phyloP scores from a whole-genome alignment of 1,140 invertebrate species.

The Branchinecta lindahli region DNA sequence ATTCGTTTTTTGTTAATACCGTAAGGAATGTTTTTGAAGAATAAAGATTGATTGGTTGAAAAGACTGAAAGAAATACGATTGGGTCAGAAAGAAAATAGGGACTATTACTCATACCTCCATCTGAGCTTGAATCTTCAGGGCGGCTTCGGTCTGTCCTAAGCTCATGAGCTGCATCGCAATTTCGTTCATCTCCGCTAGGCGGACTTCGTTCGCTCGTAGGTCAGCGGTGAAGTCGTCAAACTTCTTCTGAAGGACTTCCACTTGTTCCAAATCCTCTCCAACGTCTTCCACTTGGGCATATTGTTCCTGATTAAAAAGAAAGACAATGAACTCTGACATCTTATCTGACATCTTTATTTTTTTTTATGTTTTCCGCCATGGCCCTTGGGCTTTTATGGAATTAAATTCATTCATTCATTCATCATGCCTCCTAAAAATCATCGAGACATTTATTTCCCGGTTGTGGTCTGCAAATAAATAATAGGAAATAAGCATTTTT shows the following conservation, averaged over 20 bases:
- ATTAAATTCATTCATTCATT: no score
- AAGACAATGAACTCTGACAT: neutral
- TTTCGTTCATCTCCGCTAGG: constrained; percentile 91
- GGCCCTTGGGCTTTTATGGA: no score
- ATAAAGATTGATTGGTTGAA: no score
- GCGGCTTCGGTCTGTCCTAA: constrained; percentile 96
- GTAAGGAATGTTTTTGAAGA: no score
- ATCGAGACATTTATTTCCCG: neutral
- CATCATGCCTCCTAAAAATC: neutral
- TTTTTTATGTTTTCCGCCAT: no score
- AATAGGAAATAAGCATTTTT: no score
- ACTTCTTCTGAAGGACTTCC: constrained; percentile 98
- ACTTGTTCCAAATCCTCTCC: constrained; percentile 95
- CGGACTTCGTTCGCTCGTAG: constrained; percentile 94
- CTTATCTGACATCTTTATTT: constrained; percentile 7
- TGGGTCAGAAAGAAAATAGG: no score
- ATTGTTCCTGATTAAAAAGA: constrained; percentile 34
- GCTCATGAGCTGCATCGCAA: constrained; percentile 84
- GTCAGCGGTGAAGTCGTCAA: constrained; percentile 97
- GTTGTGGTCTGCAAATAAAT: no score
- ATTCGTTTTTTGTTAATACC: no score
- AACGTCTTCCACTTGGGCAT: constrained; percentile 79
- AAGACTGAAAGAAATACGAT: no score
- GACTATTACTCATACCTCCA: constrained; percentile 43
- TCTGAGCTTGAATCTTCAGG: constrained; percentile 93